Evolutionary conservation across 92 coral and sea anemone species (phyloP).

Genomic region (Palythoa grandiflora): DNA sequence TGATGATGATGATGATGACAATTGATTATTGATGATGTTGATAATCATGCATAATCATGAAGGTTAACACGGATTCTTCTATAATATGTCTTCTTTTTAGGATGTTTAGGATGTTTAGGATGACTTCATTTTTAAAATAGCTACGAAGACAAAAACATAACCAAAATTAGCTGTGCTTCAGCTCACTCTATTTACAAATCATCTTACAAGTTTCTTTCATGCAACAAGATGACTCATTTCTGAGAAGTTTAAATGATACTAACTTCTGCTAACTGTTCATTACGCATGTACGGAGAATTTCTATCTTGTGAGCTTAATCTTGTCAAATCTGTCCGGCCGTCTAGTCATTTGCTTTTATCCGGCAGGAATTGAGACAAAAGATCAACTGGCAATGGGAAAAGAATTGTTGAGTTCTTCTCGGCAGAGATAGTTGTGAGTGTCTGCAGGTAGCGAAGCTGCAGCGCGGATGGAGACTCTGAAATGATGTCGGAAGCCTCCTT

Average conservation of each 20-base stretch:
- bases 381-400: slow-evolving; percentile 74
- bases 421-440: slow-evolving; percentile 80
- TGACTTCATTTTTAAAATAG: too few relatives aligned
- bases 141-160: too few relatives aligned
- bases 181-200: too few relatives aligned
- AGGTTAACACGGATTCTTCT: too few relatives aligned
- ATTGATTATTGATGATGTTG: too few relatives aligned
- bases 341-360: slow-evolving; percentile 29
- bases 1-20: too few relatives aligned
- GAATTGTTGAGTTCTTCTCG: slow-evolving; percentile 36
- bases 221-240: too few relatives aligned
- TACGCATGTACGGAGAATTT: neutral
- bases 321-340: neutral
- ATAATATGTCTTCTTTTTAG: too few relatives aligned
- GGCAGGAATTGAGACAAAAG: slow-evolving; percentile 69
- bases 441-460: slow-evolving; percentile 92
- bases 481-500: slow-evolving; percentile 68
- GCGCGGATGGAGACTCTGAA: slow-evolving; percentile 64
- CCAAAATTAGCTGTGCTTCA: too few relatives aligned
- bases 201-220: too few relatives aligned
- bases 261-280: neutral
- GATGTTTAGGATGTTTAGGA: too few relatives aligned
- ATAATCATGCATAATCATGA: too few relatives aligned
- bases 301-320: neutral
- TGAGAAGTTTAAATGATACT: neutral